Conservation (phyloP, 2,797 vertebrate species). For the Buphagus erythrorhynchus region DNA sequence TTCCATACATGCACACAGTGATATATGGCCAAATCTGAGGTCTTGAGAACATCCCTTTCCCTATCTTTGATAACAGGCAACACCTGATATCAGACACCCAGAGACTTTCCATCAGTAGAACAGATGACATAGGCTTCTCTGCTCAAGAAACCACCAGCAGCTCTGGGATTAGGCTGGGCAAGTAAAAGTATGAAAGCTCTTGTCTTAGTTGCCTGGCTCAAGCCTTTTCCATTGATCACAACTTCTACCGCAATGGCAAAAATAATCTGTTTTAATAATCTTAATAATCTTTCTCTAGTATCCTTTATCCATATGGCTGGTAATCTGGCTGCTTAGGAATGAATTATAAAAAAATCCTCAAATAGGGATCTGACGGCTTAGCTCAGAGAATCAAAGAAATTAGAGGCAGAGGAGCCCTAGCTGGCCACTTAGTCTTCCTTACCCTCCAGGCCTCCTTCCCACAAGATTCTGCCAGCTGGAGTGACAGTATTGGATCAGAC, state of each 20-base stretch:
- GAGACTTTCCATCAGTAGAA: background rate
- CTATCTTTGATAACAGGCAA: background rate
- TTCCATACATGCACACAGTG: background rate
- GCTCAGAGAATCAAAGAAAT: slow-evolving; percentile 44
- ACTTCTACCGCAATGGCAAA: background rate
- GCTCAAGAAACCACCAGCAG: background rate
- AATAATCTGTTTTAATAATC: slow-evolving; percentile 66
- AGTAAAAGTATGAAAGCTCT: background rate
- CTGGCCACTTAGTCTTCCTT: slow-evolving; percentile 2
- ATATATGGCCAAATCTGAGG: background rate
- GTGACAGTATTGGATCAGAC: background rate
- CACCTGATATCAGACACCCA: background rate
- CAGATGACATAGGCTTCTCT: background rate
- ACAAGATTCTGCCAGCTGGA: background rate
- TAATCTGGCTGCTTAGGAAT: slow-evolving; percentile 59
- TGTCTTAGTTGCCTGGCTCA: background rate
- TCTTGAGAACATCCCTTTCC: background rate
- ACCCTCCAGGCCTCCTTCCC: background rate
- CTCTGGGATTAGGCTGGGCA: background rate
- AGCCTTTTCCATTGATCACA: background rate
- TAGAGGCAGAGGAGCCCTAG: slow-evolving; percentile 3
- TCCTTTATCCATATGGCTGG: slow-evolving; percentile 57
- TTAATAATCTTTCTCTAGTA: slow-evolving; percentile 46
- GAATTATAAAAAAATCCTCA: slow-evolving; percentile 66
- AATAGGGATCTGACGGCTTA: slow-evolving; percentile 62